These are phyloP conservation scores for Pipistrellus kuhlii DNA, from an alignment of 2,797 vertebrate species.

Conservation along the genomic window DNA sequence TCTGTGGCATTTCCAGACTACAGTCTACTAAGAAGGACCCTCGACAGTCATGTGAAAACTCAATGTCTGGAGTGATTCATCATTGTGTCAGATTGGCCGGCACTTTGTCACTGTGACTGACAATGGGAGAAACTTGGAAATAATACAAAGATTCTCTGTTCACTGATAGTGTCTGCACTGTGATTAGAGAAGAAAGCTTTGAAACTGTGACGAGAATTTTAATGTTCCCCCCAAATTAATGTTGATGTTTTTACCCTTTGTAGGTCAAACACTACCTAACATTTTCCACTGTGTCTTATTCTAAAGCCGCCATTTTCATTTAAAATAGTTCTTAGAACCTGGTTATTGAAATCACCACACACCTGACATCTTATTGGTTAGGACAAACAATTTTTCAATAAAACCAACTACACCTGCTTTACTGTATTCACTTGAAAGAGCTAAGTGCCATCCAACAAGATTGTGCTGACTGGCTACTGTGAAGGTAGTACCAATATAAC, in stretches of 20 bases:
- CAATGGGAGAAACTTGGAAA: conserved; percentile 91
- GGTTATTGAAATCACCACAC: neutral
- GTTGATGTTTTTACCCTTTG: conserved; percentile 81
- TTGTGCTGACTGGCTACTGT: neutral
- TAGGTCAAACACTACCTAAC: conserved; percentile 72
- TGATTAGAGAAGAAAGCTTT: conserved; percentile 90
- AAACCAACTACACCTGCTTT: conserved; percentile 7
- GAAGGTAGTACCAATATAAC: neutral
- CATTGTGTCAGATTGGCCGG: conserved; percentile 96
- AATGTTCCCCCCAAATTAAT: conserved; percentile 79
- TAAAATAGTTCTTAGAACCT: conserved; percentile 32
- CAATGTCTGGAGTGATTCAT: conserved; percentile 97
- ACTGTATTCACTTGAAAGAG: neutral
- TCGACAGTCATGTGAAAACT: conserved; percentile 94
- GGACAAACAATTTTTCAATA: neutral
- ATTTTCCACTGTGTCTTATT: conserved; percentile 72
- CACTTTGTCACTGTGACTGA: conserved; percentile 95
- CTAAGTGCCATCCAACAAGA: neutral
- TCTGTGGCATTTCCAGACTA: conserved; percentile 92
- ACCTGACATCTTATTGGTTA: conserved; percentile 18
- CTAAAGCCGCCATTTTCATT: conserved; percentile 63
- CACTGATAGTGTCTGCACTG: conserved; percentile 91
- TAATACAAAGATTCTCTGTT: conserved; percentile 91
- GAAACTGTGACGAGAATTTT: conserved; percentile 84
- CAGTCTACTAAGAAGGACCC: conserved; percentile 91